Evolutionary conservation across 2,797 vertebrate species (phyloP).

Genomic region (Myoxocephalus aenaeus): DNA sequence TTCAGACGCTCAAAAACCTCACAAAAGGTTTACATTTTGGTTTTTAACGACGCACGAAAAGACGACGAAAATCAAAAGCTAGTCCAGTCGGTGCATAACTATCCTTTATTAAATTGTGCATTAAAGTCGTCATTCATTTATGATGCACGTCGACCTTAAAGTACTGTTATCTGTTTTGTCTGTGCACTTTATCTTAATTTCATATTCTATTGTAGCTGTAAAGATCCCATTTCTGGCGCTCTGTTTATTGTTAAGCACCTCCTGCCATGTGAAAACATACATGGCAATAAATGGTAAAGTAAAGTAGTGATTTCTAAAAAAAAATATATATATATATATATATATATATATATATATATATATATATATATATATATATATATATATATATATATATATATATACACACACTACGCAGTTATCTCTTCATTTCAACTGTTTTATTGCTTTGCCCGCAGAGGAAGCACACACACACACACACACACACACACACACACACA

Average conservation of each 20-base stretch:
- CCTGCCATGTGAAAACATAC: too few species aligned
- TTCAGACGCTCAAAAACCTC: not conserved
- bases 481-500: too few species aligned
- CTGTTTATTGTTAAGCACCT: too few species aligned
- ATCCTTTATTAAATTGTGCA: not conserved
- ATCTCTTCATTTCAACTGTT: not conserved
- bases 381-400: too few species aligned
- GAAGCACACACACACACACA: constrained; percentile 31
- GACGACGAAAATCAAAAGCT: not conserved
- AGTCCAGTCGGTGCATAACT: not conserved
- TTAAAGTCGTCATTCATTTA: not conserved
- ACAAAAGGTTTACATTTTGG: not conserved
- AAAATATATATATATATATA: not conserved
- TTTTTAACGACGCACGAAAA: not conserved
- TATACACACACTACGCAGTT: not conserved
- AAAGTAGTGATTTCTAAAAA: constrained; percentile 22
- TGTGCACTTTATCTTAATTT: too few species aligned
- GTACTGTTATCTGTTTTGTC: too few species aligned
- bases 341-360: too few species aligned
- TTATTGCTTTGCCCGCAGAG: constrained; percentile 31
- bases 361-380: too few species aligned
- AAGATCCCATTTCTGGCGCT: too few species aligned
- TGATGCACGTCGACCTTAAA: not conserved
- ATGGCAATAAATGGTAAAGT: too few species aligned
- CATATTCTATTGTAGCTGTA: too few species aligned